Percentiles rank a stretch among this genome's conserved stretches.
These are phyloP conservation scores for Andrena bucephala DNA, from an alignment of 2,888 invertebrate genomes.

Conservation along the genomic window DNA sequence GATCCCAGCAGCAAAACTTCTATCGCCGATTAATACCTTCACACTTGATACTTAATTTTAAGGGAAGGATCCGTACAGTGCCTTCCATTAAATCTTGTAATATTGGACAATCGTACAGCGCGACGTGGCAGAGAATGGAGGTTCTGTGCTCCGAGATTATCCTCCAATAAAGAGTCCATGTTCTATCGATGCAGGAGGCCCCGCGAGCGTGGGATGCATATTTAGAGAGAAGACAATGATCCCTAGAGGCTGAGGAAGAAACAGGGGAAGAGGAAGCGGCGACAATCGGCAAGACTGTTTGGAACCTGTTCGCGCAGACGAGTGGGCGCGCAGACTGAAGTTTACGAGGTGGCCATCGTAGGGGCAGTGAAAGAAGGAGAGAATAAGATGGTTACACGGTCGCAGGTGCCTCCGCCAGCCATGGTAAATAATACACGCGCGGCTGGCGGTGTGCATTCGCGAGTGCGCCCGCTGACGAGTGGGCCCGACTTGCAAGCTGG, in stretches of 20 bases:
- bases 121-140: too few species aligned
- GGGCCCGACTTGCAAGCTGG: slow-evolving; percentile 52
- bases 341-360: slow-evolving; percentile 64
- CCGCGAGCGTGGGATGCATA: not conserved
- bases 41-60: not conserved
- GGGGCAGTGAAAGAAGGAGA: slow-evolving; percentile 56
- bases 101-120: too few species aligned
- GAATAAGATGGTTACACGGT: slow-evolving; percentile 58
- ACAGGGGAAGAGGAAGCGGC: slow-evolving; percentile 20
- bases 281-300: slow-evolving; percentile 21
- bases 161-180: too few species aligned
- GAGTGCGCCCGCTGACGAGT: slow-evolving; percentile 37
- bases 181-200: too few species aligned
- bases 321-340: slow-evolving; percentile 64
- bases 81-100: too few species aligned
- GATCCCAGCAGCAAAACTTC: not conserved
- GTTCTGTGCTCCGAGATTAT: too few species aligned
- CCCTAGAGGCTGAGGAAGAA: slow-evolving; percentile 15
- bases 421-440: slow-evolving; percentile 62
- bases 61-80: not conserved
- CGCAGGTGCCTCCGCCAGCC: slow-evolving; percentile 61
- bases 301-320: slow-evolving; percentile 66
- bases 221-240: slow-evolving; percentile 21
- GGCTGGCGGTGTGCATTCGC: slow-evolving; percentile 44
- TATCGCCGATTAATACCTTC: too few species aligned